These are phyloP conservation scores for Aricia agestis DNA, from an alignment of 1,140 invertebrate species.

Conservation along the genomic window DNA sequence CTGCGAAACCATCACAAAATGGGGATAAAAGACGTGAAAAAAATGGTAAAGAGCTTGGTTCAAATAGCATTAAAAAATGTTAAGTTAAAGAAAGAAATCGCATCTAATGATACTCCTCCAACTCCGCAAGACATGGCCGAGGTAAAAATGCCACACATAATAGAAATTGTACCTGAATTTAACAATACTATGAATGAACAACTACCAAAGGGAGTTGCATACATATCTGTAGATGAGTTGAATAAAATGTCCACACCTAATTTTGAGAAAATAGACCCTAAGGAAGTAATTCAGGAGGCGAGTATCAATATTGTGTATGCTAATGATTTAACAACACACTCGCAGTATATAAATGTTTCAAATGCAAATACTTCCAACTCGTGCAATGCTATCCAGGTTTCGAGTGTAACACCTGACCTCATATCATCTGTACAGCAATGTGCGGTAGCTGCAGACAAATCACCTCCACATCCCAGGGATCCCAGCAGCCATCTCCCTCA, in stretches of 20 bases:
- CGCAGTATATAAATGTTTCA: constrained; percentile 58
- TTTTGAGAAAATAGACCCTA: constrained; percentile 66
- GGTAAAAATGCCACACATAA: constrained; percentile 63
- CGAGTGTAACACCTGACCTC: constrained; percentile 59
- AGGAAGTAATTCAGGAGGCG: constrained; percentile 68
- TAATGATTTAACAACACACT: constrained; percentile 57
- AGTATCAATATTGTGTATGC: constrained; percentile 70
- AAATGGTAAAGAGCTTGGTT: constrained; percentile 67
- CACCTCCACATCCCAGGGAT: constrained; percentile 38
- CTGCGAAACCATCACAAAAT: constrained; percentile 72
- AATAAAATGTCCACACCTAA: constrained; percentile 69
- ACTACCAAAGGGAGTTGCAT: constrained; percentile 62
- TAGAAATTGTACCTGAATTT: constrained; percentile 65
- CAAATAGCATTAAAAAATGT: constrained; percentile 69
- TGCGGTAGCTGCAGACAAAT: constrained; percentile 29
- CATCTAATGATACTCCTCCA: constrained; percentile 27
- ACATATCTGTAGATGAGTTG: constrained; percentile 66
- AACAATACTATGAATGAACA: constrained; percentile 46
- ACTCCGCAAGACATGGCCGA: constrained; percentile 40
- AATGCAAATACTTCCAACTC: constrained; percentile 38
- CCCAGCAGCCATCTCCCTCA: constrained; percentile 37
- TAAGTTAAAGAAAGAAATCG: constrained; percentile 63
- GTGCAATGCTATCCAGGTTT: constrained; percentile 56
- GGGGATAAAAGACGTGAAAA: constrained; percentile 69
- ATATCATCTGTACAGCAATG: constrained; percentile 60